These are phyloP conservation scores for Parazoanthus swiftii DNA, from an alignment of 92 coral and sea anemone species.

Conservation along the genomic window DNA sequence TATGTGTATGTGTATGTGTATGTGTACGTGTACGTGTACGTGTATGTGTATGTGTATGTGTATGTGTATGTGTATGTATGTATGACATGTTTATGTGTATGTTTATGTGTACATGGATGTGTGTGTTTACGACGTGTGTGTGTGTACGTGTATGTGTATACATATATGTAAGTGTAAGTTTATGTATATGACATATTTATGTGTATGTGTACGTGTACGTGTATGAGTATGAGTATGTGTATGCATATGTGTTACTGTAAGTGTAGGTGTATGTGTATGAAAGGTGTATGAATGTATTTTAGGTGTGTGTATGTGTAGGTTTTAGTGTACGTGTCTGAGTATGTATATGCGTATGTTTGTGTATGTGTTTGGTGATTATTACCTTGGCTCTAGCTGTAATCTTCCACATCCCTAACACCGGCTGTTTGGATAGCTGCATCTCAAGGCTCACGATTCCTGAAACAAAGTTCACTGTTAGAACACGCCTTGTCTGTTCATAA, in stretches of 20 bases:
- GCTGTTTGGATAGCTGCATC: constrained; percentile 77
- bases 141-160: too few relatives aligned
- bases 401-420: constrained; percentile 79
- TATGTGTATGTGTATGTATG: neutral
- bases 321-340: neutral
- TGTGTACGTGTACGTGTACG: neutral
- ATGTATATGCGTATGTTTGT: neutral
- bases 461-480: neutral
- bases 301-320: too few relatives aligned
- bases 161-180: neutral
- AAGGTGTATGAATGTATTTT: too few relatives aligned
- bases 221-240: too few relatives aligned
- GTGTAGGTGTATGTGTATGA: too few relatives aligned
- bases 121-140: neutral
- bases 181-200: neutral
- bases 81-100: neutral
- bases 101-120: neutral
- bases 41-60: neutral
- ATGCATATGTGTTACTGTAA: too few relatives aligned
- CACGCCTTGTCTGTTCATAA: neutral
- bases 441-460: constrained; percentile 79
- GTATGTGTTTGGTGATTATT: neutral
- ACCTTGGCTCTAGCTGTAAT: constrained; percentile 69
- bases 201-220: too few relatives aligned
- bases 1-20: too few relatives aligned